Evolutionary conservation across 2,113 vertebrate species (phyloP).

Genomic region (Psephotus haematonotus): DNA sequence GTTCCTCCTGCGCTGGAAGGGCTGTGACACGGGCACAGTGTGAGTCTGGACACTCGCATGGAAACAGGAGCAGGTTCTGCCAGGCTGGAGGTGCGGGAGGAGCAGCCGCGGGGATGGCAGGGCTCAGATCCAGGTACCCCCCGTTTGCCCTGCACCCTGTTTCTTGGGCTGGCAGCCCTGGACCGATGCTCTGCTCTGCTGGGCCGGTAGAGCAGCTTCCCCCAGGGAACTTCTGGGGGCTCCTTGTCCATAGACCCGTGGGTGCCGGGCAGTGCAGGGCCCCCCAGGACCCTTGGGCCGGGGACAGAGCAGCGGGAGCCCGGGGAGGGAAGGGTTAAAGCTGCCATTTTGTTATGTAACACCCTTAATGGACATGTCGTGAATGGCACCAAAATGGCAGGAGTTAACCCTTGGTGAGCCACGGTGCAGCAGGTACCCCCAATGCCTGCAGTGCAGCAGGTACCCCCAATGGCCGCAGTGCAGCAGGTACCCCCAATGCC

Average conservation of each 20-base stretch:
- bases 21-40: fast-evolving
- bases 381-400: slow-evolving; percentile 93
- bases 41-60: neutral
- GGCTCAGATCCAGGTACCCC: neutral
- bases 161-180: neutral
- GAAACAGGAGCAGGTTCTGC: neutral
- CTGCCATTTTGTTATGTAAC: slow-evolving; percentile 95
- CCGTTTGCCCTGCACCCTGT: fast-evolving
- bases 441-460: fast-evolving
- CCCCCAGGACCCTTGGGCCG: no score
- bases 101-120: neutral
- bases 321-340: slow-evolving; percentile 85
- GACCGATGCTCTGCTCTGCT: neutral
- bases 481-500: no score
- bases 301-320: neutral
- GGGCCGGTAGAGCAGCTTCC: neutral
- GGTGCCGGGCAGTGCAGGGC: neutral
- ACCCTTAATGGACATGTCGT: slow-evolving; percentile 88
- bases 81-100: neutral
- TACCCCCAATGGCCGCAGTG: fast-evolving
- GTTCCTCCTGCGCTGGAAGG: neutral
- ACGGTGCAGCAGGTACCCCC: neutral
- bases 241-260: neutral
- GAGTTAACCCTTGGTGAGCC: slow-evolving; percentile 86
- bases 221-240: neutral